Evolutionary conservation across 2,888 invertebrate genomes (phyloP).

Genomic region (Hofmannophila pseudospretella): DNA sequence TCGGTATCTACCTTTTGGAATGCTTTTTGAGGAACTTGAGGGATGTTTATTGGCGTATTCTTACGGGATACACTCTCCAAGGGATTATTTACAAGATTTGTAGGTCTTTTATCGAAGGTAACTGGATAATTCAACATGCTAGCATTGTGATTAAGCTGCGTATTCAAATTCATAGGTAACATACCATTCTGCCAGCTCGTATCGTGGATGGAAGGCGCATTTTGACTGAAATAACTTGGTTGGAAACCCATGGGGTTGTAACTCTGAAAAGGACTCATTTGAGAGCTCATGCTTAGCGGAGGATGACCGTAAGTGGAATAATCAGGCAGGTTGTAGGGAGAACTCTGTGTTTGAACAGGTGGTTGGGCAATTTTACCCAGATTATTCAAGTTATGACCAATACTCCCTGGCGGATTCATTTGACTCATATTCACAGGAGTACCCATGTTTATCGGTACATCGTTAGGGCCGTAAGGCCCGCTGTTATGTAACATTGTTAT

Average conservation of each 20-base stretch:
- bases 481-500: slow-evolving; percentile 60
- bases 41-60: slow-evolving; percentile 37
- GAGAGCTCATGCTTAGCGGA: slow-evolving; percentile 31
- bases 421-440: slow-evolving; percentile 46
- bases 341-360: slow-evolving; percentile 26
- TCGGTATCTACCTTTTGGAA: slow-evolving; percentile 23
- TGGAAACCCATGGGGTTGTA: slow-evolving; percentile 39
- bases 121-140: slow-evolving; percentile 20
- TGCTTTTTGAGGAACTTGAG: slow-evolving; percentile 41
- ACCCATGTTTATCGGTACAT: slow-evolving; percentile 48
- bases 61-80: slow-evolving; percentile 16
- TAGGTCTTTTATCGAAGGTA: slow-evolving; percentile 21
- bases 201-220: slow-evolving; percentile 24
- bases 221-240: slow-evolving; percentile 31
- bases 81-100: slow-evolving; percentile 8
- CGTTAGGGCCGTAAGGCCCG: slow-evolving; percentile 54
- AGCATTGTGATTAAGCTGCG: slow-evolving; percentile 29
- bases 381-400: slow-evolving; percentile 48
- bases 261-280: slow-evolving; percentile 38
- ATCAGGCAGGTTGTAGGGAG: slow-evolving; percentile 41
- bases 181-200: slow-evolving; percentile 37
- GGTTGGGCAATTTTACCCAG: slow-evolving; percentile 44
- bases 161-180: slow-evolving; percentile 48
- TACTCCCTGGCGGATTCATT: slow-evolving; percentile 36
- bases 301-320: slow-evolving; percentile 39